Base-by-base conservation (phyloP, 2,113 vertebrate species). In the Pachypanchax playfairii region DNA sequence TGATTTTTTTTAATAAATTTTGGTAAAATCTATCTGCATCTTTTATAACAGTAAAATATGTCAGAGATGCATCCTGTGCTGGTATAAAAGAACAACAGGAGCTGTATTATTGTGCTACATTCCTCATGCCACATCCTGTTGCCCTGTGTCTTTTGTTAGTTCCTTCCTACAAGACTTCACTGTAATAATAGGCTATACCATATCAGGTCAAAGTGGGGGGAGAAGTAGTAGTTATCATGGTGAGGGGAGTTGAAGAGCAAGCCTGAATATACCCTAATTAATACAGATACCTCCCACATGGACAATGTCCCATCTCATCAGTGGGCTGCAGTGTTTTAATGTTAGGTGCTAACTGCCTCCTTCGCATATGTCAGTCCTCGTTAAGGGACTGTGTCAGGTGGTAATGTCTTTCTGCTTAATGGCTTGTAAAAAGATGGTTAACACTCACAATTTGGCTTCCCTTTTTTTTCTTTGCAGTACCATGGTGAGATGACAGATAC, bases 341-440 rank as follows among this genome's bases (percentile, higher is more conserved):
- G 94, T 94, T 94, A 95, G 94, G 90, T 92, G 92, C 90, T 97
- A 96, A 98, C 94, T 94, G 94, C 93, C 92, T 94, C 84, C 88
- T 89, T 93, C 94, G 94, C 96, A 98, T 97, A 96, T 98, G 96
- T 93, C 96, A 96, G 94, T 90, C 94, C 94, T 97, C 94, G 93
- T 98, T 98, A 98, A 94, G 94, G 94, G 94, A 94, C 91, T 90
- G 79, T 82, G 92, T 91, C 65, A 77, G 75, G 90, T 55, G 85
- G 91, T 96, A 96, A 96, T 94, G 92, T 92, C 92, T 84, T 91
- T 91, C 89, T 90, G 91, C 92, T 95, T 98, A 98, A 96, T 96
- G 95, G 94, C 94, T 94, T 94, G 94, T 97, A 98, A 98, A 90
- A 98, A 95, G 93, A 96, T 94, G 94, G 94, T 97, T 96, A 97